Evolutionary conservation across 2,888 invertebrate species (phyloP).

Genomic region (Choreutis nemorana): DNA sequence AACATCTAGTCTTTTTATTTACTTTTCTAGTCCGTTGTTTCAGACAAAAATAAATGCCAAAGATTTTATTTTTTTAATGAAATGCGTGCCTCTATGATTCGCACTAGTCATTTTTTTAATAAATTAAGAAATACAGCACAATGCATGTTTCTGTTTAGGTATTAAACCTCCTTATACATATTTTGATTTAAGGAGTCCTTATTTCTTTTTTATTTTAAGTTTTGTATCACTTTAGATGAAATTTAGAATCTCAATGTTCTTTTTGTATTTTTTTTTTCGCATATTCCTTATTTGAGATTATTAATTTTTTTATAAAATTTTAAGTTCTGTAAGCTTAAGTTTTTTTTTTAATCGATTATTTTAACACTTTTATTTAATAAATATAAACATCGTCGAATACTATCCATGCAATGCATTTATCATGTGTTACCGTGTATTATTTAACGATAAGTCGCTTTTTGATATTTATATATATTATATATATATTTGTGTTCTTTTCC

Average conservation of each 20-base stretch:
- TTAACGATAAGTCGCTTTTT: background rate
- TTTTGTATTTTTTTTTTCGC: constrained; percentile 17
- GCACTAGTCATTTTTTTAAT: constrained; percentile 43
- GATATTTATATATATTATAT: background rate
- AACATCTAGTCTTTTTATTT: constrained; percentile 7
- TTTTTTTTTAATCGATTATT: constrained; percentile 10
- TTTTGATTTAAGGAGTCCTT: too few relatives aligned
- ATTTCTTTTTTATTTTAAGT: constrained; percentile 5
- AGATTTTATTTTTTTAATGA: constrained; percentile 22
- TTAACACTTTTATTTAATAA: constrained; percentile 4
- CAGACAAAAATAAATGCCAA: constrained; percentile 31
- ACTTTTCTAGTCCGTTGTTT: constrained; percentile 14
- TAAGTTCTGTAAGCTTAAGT: constrained; percentile 14
- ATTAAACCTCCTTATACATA: too few relatives aligned
- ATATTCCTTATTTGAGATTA: constrained; percentile 13
- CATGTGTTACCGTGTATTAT: constrained; percentile 1
- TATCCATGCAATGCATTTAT: constrained; percentile 2
- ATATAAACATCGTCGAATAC: constrained; percentile 2
- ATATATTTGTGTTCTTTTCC: too few relatives aligned
- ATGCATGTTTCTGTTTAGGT: constrained; percentile 26
- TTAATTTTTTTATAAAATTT: constrained; percentile 7
- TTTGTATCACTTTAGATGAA: constrained; percentile 26
- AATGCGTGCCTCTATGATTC: constrained; percentile 27
- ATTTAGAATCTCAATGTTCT: constrained; percentile 44
- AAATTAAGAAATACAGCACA: constrained; percentile 24